phyloP scores from a whole-genome alignment of 1,140 invertebrate genomes.

The Brachionus asplanchnoidis region DNA sequence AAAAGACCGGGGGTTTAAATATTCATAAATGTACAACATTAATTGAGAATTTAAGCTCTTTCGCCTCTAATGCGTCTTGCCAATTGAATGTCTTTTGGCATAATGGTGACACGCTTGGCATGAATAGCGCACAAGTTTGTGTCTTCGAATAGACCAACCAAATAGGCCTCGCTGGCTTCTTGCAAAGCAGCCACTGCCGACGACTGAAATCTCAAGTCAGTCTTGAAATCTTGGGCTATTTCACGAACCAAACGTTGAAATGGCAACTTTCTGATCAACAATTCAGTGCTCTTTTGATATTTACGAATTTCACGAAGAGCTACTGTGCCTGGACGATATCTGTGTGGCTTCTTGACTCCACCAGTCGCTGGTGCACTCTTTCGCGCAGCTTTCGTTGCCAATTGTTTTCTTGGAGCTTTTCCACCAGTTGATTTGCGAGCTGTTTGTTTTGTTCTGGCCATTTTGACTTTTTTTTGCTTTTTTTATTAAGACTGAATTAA shows the following conservation, averaged over 20 bases:
- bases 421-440: not conserved
- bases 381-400: slow-evolving; percentile 46
- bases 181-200: slow-evolving; percentile 57
- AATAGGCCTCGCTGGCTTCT: slow-evolving; percentile 70
- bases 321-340: slow-evolving; percentile 68
- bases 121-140: slow-evolving; percentile 89
- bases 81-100: slow-evolving; percentile 86
- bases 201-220: slow-evolving; percentile 62
- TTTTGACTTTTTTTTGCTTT: not conserved
- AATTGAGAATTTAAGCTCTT: slow-evolving; percentile 46
- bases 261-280: not conserved
- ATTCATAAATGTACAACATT: not conserved
- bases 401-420: slow-evolving; percentile 54
- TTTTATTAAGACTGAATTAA: not conserved
- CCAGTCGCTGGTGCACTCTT: not conserved
- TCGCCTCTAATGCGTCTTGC: slow-evolving; percentile 53
- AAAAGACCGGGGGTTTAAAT: slow-evolving; percentile 5
- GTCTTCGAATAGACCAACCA: slow-evolving; percentile 81
- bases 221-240: slow-evolving; percentile 73
- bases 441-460: slow-evolving; percentile 62
- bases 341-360: not conserved
- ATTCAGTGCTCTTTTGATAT: slow-evolving; percentile 72
- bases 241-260: slow-evolving; percentile 54
- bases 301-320: slow-evolving; percentile 77
- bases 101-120: slow-evolving; percentile 87